These are phyloP conservation scores for Xestia xanthographa DNA, from an alignment of 2,888 invertebrate species.

Conservation along the genomic window DNA sequence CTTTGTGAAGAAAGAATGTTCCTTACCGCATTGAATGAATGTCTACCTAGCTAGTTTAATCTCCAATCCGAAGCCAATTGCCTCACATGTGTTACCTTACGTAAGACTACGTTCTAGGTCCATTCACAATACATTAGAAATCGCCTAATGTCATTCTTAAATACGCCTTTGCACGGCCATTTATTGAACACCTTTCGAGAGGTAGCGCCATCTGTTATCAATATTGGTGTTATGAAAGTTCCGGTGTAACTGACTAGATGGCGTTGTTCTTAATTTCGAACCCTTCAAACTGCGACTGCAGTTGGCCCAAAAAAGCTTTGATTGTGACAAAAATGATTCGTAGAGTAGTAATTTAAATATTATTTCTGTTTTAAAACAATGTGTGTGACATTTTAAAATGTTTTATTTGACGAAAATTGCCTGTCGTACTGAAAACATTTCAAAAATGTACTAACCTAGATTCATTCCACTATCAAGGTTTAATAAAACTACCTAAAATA, in stretches of 20 bases:
- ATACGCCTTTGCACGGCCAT: conserved; percentile 34
- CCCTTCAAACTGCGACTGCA: background rate
- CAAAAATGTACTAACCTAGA: conserved; percentile 20
- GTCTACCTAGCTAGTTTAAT: conserved; percentile 20
- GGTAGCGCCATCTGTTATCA: conserved; percentile 53
- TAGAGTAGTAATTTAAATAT: background rate
- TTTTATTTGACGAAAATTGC: background rate
- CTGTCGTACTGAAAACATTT: background rate
- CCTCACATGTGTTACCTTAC: conserved; percentile 56
- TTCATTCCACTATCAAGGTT: conserved; percentile 22
- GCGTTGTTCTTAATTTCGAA: conserved; percentile 48
- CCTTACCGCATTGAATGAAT: conserved; percentile 18
- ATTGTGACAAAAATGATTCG: no score
- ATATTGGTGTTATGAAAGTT: conserved; percentile 6
- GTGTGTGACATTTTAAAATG: background rate
- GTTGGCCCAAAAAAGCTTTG: background rate
- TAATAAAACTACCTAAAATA: conserved; percentile 17
- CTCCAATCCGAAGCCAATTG: conserved; percentile 38
- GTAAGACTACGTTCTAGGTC: conserved; percentile 48
- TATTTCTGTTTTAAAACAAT: background rate
- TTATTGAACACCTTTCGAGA: conserved; percentile 45
- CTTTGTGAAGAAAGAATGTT: conserved; percentile 1
- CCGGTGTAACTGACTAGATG: conserved; percentile 43
- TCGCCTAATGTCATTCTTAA: conserved; percentile 55
- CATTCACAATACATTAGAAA: conserved; percentile 65